Evolutionary conservation across 2,797 vertebrate species (phyloP).

Genomic region (Neomorphus geoffroyi): DNA sequence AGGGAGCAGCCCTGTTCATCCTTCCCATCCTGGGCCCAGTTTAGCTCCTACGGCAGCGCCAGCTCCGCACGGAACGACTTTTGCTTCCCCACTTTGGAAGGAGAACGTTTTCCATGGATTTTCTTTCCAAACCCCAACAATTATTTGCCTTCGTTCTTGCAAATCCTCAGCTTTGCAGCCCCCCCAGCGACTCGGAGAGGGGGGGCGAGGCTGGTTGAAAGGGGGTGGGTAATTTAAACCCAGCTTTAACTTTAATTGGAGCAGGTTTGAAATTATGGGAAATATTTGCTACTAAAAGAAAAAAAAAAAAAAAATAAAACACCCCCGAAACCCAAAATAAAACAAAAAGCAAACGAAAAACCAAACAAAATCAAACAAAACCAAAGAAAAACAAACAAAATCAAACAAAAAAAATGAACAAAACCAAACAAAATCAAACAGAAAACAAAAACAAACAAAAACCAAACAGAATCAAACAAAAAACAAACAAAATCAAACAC

Average conservation of each 20-base stretch:
- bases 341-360: no score
- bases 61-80: neutral
- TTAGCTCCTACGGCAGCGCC: neutral
- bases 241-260: constrained; percentile 2
- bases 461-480: no score
- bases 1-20: neutral
- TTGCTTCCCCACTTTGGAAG: neutral
- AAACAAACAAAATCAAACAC: no score
- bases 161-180: constrained; percentile 23
- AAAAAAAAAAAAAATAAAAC: neutral
- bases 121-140: constrained; percentile 28
- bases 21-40: neutral
- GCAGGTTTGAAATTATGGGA: neutral
- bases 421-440: no score
- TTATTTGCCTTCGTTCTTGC: constrained; percentile 32
- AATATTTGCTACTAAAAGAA: neutral
- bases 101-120: neutral
- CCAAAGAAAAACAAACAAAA: no score
- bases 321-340: no score
- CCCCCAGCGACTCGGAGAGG: neutral
- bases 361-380: no score
- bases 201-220: neutral
- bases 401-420: no score
- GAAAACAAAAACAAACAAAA: no score
- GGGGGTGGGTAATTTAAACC: constrained; percentile 20